Evolutionary conservation across 1,140 invertebrate genomes (phyloP), one percentile per base, ranked within the genome.

Genomic region (Bombus terrestris): DNA sequence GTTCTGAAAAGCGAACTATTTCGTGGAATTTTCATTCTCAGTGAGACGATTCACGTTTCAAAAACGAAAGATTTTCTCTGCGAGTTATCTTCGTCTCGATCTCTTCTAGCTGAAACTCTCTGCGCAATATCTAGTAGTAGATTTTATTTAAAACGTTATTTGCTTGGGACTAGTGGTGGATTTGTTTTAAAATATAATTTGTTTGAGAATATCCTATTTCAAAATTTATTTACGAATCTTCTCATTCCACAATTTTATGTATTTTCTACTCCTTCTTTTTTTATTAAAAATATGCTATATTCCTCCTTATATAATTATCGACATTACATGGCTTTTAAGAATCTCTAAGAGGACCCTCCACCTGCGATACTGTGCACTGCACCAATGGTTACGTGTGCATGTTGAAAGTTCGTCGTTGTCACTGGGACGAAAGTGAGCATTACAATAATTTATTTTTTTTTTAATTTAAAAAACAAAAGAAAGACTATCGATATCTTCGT

Each of bases 341-440:
- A 76, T 92, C 88, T 5, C 25, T 92, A 25, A 92, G 85, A 75
- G 93, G 93, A 53, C 93, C 93, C 3, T 53, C 77, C 12, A 88
- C 83, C 0, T 94, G 93, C 41, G 86, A 92, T 3, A 87, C 78
- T 3, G 93, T 94, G 18, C 81, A 83, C 18, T 94, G 93, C 81
- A 88, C 71, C 37, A 83, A 69, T 32, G 91, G 92, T 69, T 91
- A 92, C 64, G 5, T 91, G 8, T 94, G 93, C 41, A n/a, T 89
- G 37, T 68, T 93, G 1, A 89, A 81, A 86, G 86, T 88, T 59
- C 86, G 81, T 35, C 88, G 80, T 5, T 94, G 93, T 71, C 71
- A 72, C 57, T 94, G 93, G 93, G 84, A 90, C 59, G 32, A 87
- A 72, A 87, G 93, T 94, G 92, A 91, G 71, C 78, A 71, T 28